Conservation (phyloP, 2,888 invertebrate genomes). For the Camponotus fellah region DNA sequence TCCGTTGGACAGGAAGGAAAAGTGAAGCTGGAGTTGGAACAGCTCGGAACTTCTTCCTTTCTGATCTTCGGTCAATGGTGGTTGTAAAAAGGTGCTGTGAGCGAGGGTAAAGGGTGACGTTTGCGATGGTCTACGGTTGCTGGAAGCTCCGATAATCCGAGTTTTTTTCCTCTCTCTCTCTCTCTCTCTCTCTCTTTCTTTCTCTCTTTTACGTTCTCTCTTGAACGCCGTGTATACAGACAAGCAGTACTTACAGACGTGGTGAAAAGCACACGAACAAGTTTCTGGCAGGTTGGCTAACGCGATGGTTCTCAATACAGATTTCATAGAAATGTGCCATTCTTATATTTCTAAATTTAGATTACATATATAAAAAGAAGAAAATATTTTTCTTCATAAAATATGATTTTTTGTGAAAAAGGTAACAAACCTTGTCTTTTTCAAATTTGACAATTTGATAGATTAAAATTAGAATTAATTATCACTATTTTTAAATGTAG, state of each 20-base stretch:
- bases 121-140: conserved; percentile 46
- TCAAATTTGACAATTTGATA: no score
- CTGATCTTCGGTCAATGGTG: conserved; percentile 33
- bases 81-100: conserved; percentile 38
- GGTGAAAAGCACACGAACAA: conserved; percentile 15
- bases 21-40: conserved; percentile 30
- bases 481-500: no score
- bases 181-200: not conserved
- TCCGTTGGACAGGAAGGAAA: conserved; percentile 22
- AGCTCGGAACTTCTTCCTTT: conserved; percentile 44
- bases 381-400: no score
- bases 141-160: conserved; percentile 53
- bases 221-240: conserved; percentile 22
- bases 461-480: no score
- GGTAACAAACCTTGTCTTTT: no score
- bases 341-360: not conserved
- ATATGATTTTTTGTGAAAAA: no score
- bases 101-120: conserved; percentile 50
- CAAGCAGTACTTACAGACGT: conserved; percentile 14
- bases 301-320: conserved; percentile 12
- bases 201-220: not conserved
- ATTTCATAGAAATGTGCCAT: not conserved
- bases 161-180: conserved; percentile 20
- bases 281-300: no score
- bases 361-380: not conserved